These are phyloP conservation scores for Temnothorax curvispinosus DNA, from an alignment of 1,140 invertebrate genomes.

Conservation along the genomic window DNA sequence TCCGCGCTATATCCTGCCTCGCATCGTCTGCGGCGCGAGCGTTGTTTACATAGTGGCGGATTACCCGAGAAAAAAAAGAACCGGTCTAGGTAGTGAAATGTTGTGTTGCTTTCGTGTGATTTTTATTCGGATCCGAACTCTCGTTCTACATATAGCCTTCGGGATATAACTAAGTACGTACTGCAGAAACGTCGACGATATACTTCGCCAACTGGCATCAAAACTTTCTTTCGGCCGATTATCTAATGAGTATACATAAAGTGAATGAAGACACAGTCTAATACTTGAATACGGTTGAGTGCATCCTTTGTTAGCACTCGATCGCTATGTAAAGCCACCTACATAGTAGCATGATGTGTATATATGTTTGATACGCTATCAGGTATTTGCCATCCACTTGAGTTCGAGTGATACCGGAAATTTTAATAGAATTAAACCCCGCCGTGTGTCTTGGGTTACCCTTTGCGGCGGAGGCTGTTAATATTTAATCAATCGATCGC, in stretches of 20 bases:
- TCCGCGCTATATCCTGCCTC: slow-evolving; percentile 7
- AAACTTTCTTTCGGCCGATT: neutral
- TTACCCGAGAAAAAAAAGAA: neutral
- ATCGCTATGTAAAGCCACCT: neutral
- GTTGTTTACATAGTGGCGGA: slow-evolving; percentile 3
- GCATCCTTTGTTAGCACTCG: neutral
- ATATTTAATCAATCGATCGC: slow-evolving; percentile 37
- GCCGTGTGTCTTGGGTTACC: neutral
- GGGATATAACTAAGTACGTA: neutral
- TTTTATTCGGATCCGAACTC: neutral
- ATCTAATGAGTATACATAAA: neutral
- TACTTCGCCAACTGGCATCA: neutral
- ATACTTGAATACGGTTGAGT: neutral
- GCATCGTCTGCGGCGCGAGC: neutral
- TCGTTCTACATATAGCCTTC: neutral
- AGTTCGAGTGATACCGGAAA: neutral
- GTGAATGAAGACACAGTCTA: neutral
- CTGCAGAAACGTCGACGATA: neutral
- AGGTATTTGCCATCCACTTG: slow-evolving; percentile 21
- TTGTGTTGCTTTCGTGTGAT: neutral
- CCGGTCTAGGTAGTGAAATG: no score
- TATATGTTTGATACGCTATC: neutral
- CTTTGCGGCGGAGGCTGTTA: neutral
- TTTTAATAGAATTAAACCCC: slow-evolving; percentile 49
- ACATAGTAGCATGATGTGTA: neutral